Base-by-base conservation (phyloP, 53 echinoderm and acorn worm species). In the Holothuria leucospilota region DNA sequence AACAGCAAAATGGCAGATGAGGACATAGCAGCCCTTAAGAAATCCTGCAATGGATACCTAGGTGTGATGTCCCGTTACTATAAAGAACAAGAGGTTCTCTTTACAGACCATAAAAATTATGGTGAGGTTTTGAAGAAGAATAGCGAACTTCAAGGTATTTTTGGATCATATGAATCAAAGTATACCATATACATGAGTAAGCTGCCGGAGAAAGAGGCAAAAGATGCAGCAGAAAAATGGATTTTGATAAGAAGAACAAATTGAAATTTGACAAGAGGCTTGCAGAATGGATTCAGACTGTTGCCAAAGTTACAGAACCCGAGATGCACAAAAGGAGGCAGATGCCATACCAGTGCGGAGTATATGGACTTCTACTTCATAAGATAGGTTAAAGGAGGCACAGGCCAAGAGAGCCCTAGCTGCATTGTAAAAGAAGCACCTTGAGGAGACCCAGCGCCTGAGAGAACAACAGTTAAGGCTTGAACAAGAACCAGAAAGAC, bases 401-500 rank as follows among this genome's bases (percentile, higher is more conserved):
- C 51, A 59, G 58, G 71, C 69, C 4, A 71, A 64, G 56, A 69
- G 28, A 9, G 72, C 49, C 6, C 61, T 72, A 5, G 71, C 85
- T 6, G 56, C 21, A 16, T 26, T 71, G 24, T 71, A 85, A 56
- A 27, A 24, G 34, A 71, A 85, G 69, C 70, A 53, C 20, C 34
- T 85, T 18, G 34, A 58, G 20, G 71, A 53, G 51, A 49, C 70
- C 26, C 85, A 85, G 25, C 29, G 41, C 18, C 8, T 85, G 6
- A 69, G 53, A 0, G 58, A 29, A 30, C 63, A 85, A 30, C 85
- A 71, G 85, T 53, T 71, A 20, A 71, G 29, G 71, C 71, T 71
- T 6, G 71, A 71, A 13, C 29, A 28, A 8, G 71, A 71, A 28
- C 26, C 26, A 24, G 71, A n/a, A 20, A 26, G 29, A 28, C 23